Base-by-base conservation (phyloP, 2,113 vertebrate species). In the Oreotragus oreotragus region DNA sequence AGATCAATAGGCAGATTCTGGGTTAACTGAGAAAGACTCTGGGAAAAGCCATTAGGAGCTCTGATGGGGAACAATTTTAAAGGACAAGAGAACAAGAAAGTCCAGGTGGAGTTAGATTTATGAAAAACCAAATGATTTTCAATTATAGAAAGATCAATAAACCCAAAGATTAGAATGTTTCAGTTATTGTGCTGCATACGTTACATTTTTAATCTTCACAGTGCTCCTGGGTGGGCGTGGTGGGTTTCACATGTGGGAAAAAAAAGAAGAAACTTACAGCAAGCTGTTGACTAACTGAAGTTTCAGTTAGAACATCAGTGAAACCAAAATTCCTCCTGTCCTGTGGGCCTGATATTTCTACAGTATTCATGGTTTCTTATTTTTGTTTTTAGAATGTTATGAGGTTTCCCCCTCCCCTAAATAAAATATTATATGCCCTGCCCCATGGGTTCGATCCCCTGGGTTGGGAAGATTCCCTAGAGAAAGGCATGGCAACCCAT, bases 381-480 rank as follows among this genome's bases (percentile, higher is more conserved):
- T 90, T 95, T 95, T 76, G 6, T 60, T 86, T 86, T 97, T 8
- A 11, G 28, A 76, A 25, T 39, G 21, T 30, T 64, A 16, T 19
- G 3, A 76, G 21, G 2, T 6, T 58, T 14, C 3, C 60, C 7
- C 58, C 2, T 12, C n/a, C 33, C 12, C 23, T 28, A 51, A 84
- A 58, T 84, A 45, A 89, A 57, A 58, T 47, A 47, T 80, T 81
- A 14, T 21, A 4, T 28, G 83, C 11, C 43, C 2, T 11, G 23
- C 36, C 12, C 70, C 23, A 27, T 76, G 39, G 36, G 70, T 76
- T 43, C 12, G 2, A 43, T 76, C 39, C 39, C 12, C 70, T 76
- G 70, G 11, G 23, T 43, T 43, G 70, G 70, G 39, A 27, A 76
- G 70, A 76, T 43, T 7, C 39, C 39, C 70, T 76, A 13, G 70